Conservation (phyloP, 2,113 vertebrate species). For the Oxygymnocypris stewartii region DNA sequence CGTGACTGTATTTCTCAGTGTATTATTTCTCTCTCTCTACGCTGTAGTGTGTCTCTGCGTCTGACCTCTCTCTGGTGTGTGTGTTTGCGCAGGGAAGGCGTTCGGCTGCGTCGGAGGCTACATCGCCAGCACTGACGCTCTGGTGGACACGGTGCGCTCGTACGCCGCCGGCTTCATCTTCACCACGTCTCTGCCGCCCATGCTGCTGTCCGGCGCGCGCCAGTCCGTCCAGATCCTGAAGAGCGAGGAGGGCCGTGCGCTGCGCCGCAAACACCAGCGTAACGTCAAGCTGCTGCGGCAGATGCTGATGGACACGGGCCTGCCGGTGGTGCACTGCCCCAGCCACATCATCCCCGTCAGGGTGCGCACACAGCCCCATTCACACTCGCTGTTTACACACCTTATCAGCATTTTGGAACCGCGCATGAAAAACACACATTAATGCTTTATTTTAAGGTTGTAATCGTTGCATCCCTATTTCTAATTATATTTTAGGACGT, state of each 20-base stretch:
- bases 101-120: slow-evolving; percentile 97
- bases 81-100: slow-evolving; percentile 82
- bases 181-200: slow-evolving; percentile 94
- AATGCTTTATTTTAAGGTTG: too few species aligned
- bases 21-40: too few species aligned
- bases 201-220: slow-evolving; percentile 89
- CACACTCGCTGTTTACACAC: not conserved
- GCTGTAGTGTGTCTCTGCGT: too few species aligned
- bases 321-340: slow-evolving; percentile 94
- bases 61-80: not conserved
- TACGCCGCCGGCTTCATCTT: slow-evolving; percentile 97
- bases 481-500: too few species aligned
- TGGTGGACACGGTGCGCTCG: slow-evolving; percentile 91
- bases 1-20: too few species aligned
- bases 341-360: slow-evolving; percentile 96
- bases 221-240: slow-evolving; percentile 88
- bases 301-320: slow-evolving; percentile 94
- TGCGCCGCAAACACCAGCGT: slow-evolving; percentile 91
- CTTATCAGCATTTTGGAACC: too few species aligned
- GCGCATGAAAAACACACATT: too few species aligned
- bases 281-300: slow-evolving; percentile 94
- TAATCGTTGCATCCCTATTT: too few species aligned
- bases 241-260: slow-evolving; percentile 80
- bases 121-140: slow-evolving; percentile 84
- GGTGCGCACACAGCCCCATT: slow-evolving; percentile 68